Evolutionary conservation across 2,113 vertebrate species (phyloP).

Genomic region (Acrocephalus arundinaceus): DNA sequence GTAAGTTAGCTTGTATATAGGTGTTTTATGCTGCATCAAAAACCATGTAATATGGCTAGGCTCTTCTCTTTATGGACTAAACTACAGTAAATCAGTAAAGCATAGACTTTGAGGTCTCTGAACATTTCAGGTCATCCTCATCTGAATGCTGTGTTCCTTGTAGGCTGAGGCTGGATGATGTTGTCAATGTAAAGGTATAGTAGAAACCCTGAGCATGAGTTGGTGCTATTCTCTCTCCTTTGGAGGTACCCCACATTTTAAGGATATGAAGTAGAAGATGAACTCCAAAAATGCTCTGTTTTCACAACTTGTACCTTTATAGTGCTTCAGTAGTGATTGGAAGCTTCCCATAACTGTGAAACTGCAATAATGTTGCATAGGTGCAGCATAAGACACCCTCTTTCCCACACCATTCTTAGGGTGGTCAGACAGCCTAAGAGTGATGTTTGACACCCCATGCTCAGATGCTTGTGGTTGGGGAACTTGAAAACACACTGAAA

Average conservation of each 20-base stretch:
- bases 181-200: accelerated
- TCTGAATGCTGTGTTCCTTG: neutral
- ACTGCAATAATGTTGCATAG: neutral
- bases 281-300: neutral
- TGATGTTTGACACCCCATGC: too few relatives aligned
- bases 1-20: neutral
- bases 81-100: neutral
- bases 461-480: neutral
- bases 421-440: accelerated
- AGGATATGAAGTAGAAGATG: neutral
- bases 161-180: neutral
- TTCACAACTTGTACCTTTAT: neutral
- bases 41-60: neutral
- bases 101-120: neutral
- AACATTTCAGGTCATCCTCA: neutral
- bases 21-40: neutral
- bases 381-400: neutral
- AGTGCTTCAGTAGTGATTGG: neutral
- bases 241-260: neutral
- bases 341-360: neutral
- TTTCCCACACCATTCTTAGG: neutral
- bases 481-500: neutral
- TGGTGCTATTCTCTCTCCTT: neutral
- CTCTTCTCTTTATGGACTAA: neutral
- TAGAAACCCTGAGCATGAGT: neutral